Conservation (phyloP, 2,888 invertebrate species). For the Tachina fera region DNA sequence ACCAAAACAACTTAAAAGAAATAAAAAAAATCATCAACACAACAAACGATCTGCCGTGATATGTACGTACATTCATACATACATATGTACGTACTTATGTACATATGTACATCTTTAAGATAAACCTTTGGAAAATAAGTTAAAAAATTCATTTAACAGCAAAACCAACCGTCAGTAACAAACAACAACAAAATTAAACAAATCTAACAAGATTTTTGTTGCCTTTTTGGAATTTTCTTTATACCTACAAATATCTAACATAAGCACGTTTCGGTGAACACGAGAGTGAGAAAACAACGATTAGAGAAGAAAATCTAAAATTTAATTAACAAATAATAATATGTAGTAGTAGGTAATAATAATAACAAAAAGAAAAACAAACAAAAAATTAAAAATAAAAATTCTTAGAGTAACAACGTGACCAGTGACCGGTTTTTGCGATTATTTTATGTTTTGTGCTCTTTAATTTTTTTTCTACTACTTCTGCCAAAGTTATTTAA, state of each 20-base stretch:
- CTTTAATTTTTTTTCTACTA: background rate
- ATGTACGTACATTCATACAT: no score
- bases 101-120: conserved; percentile 56
- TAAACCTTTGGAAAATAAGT: conserved; percentile 51
- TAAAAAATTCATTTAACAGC: conserved; percentile 13
- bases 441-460: conserved; percentile 48
- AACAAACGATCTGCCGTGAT: conserved; percentile 38
- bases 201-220: conserved; percentile 43
- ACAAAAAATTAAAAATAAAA: conserved; percentile 47
- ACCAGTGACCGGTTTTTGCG: conserved; percentile 72
- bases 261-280: conserved; percentile 63
- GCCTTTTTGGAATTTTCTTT: conserved; percentile 26
- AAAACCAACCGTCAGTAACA: background rate
- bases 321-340: conserved; percentile 20
- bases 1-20: conserved; percentile 18
- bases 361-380: conserved; percentile 32
- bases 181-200: conserved; percentile 24
- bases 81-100: background rate
- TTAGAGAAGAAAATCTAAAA: conserved; percentile 53
- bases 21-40: conserved; percentile 21
- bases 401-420: conserved; percentile 65
- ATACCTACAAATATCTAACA: conserved; percentile 36
- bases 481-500: conserved; percentile 51
- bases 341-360: background rate
- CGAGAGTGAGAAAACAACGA: conserved; percentile 61